Evolutionary conservation across 2,797 vertebrate species (phyloP), one percentile per base, ranked within the genome.

Genomic region (Phalanger gymnotis): DNA sequence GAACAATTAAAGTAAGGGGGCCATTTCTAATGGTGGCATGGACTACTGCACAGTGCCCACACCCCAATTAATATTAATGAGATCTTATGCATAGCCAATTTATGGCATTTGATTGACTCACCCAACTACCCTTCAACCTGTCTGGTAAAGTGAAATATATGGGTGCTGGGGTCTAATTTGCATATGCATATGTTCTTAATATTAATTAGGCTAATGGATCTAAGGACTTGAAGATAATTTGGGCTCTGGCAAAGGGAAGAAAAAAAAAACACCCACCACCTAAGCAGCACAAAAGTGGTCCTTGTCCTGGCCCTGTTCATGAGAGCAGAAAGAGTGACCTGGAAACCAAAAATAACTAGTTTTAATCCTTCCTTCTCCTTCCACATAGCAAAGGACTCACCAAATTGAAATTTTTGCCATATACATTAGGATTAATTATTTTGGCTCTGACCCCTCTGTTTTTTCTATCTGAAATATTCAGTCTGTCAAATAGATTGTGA

Each of bases 151-250:
- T 98, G 98, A 98, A 98, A 98, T 98, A 98, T 98, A 98, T 98
- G 98, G 98, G 95, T 95, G 96, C 96, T 91, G 47, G 28, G 55
- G 90, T 57, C 95, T 98, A 93, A 98, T 99, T 98, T 99, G 97
- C 98, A 98, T 98, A 98, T 98, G 98, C 98, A 98, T 98, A 98
- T 98, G 98, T 98, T 98, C 98, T 98, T 98, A 98, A 98, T 98
- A 98, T 98, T 98, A 98, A 99, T 98, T 99, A 98, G 97, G 96
- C 97, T 98, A 98, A 98, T 98, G 98, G 97, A 97, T 98, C 97
- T 98, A 96, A 98, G 97, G 94, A 97, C 95, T 96, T 61, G 97
- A 93, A 98, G 98, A 98, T 98, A 98, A 98, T 98, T 97, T 98
- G 98, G 97, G 94, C 96, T 90, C 95, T 95, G 94, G 97, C 96